phyloP scores from a whole-genome alignment of 2,888 invertebrate genomes.

The Lepidocyrtoides sp. region DNA sequence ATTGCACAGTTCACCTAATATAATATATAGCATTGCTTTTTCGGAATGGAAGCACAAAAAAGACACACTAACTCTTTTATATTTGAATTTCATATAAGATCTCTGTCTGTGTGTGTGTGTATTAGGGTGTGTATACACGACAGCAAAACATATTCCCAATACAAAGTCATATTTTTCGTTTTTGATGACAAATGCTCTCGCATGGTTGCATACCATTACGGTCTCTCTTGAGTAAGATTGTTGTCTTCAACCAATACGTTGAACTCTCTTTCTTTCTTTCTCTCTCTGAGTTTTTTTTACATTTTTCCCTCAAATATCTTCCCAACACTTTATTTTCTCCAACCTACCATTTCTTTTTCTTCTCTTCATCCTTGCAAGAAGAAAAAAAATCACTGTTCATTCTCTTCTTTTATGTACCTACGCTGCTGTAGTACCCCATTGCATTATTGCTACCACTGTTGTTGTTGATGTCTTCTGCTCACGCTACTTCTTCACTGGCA shows the following conservation, averaged over 20 bases:
- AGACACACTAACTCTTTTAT: background rate
- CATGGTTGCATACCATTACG: constrained; percentile 69
- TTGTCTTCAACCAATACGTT: constrained; percentile 41
- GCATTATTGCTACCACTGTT: background rate
- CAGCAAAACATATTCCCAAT: background rate
- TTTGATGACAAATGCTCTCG: constrained; percentile 74
- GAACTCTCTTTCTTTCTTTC: background rate
- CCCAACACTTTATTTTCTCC: constrained; percentile 15
- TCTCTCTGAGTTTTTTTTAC: constrained; percentile 6
- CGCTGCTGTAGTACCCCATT: background rate
- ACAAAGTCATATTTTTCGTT: constrained; percentile 45
- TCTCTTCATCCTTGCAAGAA: constrained; percentile 10
- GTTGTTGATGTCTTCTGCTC: background rate
- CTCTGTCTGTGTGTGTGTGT: no score
- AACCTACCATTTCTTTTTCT: background rate
- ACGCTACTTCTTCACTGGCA: background rate
- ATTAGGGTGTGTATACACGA: background rate
- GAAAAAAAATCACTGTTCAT: constrained; percentile 25
- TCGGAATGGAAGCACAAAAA: background rate
- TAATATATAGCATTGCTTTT: background rate
- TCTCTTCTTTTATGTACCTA: background rate
- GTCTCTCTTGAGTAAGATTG: constrained; percentile 48
- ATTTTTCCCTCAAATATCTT: constrained; percentile 8
- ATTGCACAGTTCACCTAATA: background rate
- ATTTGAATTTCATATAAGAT: constrained; percentile 50